Percentiles rank a stretch among this genome's conserved stretches.
Conservation (phyloP, 2,113 vertebrate genomes). For the Penelope pileata region DNA sequence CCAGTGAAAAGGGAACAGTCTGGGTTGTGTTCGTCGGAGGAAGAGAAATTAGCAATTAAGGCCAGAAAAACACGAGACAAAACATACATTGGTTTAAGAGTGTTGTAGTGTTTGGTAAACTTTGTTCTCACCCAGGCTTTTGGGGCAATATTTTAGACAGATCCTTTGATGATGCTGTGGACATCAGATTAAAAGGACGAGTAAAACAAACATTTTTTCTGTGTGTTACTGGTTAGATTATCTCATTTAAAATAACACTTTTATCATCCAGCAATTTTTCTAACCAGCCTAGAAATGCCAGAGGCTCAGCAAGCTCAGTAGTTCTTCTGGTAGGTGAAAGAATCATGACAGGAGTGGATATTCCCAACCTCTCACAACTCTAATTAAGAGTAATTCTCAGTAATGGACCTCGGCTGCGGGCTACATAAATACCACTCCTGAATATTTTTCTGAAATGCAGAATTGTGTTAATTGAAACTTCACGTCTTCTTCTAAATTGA, state of each 20-base stretch:
- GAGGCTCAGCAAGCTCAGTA: conserved; percentile 41
- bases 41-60: not conserved
- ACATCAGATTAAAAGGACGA: conserved; percentile 11
- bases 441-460: conserved; percentile 68
- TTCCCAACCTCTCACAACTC: conserved; percentile 57
- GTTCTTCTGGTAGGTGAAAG: conserved; percentile 54
- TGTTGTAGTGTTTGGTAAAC: not conserved
- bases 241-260: conserved; percentile 43
- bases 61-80: not conserved
- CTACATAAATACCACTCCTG: conserved; percentile 70
- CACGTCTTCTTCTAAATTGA: conserved; percentile 55
- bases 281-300: conserved; percentile 34
- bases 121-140: not conserved
- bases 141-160: not conserved
- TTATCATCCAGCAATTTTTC: conserved; percentile 41
- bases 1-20: not conserved
- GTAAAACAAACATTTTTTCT: conserved; percentile 57
- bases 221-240: conserved; percentile 5
- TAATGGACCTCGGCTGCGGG: conserved; percentile 71
- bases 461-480: conserved; percentile 73
- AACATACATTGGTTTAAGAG: not conserved
- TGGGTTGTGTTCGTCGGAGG: not conserved
- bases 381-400: conserved; percentile 73
- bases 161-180: conserved; percentile 9
- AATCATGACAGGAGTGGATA: conserved; percentile 52